Evolutionary conservation across 2,113 vertebrate genomes (phyloP).

Genomic region (Myotis yumanensis): DNA sequence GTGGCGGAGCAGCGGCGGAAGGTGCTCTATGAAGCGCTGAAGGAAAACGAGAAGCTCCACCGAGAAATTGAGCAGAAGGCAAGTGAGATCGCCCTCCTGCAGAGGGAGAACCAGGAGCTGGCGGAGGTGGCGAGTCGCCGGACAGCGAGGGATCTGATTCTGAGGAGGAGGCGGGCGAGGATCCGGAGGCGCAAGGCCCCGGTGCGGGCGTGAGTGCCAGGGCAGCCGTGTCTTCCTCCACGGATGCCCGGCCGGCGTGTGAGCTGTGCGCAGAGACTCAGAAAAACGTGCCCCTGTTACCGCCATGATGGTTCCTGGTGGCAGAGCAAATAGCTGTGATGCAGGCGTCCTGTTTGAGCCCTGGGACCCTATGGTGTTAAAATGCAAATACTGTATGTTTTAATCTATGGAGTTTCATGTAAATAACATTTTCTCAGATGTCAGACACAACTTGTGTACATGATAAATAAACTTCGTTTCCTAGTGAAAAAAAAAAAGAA

Average conservation of each 20-base stretch:
- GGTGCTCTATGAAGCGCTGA: not conserved
- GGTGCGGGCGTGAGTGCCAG: rapidly evolving
- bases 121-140: not conserved
- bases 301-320: rapidly evolving
- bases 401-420: not conserved
- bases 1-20: not conserved
- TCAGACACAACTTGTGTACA: not conserved
- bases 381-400: not conserved
- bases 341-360: not conserved
- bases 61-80: not conserved
- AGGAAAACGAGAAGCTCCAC: slow-evolving; percentile 61
- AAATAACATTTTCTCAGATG: not conserved
- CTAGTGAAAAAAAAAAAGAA: too few relatives aligned
- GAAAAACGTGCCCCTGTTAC: not conserved
- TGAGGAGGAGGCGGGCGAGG: not conserved
- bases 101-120: not conserved
- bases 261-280: not conserved
- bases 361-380: not conserved
- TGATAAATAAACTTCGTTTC: not conserved
- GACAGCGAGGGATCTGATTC: not conserved
- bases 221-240: not conserved
- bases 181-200: rapidly evolving
- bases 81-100: not conserved
- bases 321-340: not conserved
- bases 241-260: not conserved